Evolutionary conservation across 2,888 invertebrate genomes (phyloP), one percentile per base, ranked within the genome.

Genomic region (Odontomyia ornata): DNA sequence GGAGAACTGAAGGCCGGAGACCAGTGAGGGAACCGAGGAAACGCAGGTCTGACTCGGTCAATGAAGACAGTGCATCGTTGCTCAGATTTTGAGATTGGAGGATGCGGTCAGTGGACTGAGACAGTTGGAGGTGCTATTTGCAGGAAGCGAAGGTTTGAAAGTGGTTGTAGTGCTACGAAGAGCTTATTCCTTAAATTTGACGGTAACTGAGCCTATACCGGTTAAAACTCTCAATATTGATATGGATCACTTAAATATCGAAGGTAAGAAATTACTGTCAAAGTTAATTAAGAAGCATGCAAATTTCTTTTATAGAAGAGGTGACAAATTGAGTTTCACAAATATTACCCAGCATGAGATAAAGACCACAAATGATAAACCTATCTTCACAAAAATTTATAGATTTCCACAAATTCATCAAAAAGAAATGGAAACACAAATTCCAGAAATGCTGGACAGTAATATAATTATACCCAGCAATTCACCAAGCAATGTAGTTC

Each of bases 401-500:
- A 60, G 75, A 18, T 75, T 62, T 1, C 75, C 75, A 15, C 62
- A 75, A 30, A 21, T 64, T 30, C 75, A 75, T 46, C 60, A 75
- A 75, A 62, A 60, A 43, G 75, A 75, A 75, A 46, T 60, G 62
- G 75, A 75, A 43, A 75, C 28, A 25, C 75, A 75, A 62, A 75
- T 75, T 28, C 2, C 21, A 13, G 75, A 75, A 46, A 75, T 75
- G 60, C 23, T 75, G 4, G 1, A 62, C 9, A 60, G 60, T 43
- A 62, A 62, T n/a, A 75, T 75, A 43, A 62, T 75, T 27, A 43
- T 23, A 36, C 60, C 21, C 18, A 36, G 36, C 1, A 13, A 75
- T 62, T 75, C 62, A 15, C 75, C 75, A 13, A 60, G 60, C 30
- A 62, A 60, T 43, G 75, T 60, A 75, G 60, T 62, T 30, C 23